Conservation (phyloP, 1,140 invertebrate species). For the Spodoptera litura region DNA sequence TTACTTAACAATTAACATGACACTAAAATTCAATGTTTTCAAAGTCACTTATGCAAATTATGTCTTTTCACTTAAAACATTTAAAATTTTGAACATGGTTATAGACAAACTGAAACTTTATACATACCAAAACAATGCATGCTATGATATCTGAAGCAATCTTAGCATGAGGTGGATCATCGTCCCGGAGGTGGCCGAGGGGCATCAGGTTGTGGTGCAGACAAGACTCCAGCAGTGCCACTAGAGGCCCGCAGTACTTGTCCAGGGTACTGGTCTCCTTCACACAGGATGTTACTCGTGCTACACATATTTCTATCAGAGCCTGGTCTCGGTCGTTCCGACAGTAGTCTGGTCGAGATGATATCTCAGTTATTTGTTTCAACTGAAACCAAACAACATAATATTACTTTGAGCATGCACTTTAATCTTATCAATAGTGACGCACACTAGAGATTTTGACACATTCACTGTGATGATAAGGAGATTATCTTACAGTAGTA, state of each 20-base stretch:
- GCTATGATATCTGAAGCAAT: slow-evolving; percentile 97
- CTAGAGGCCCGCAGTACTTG: slow-evolving; percentile 93
- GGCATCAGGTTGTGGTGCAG: slow-evolving; percentile 95
- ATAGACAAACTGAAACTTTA: too few relatives aligned
- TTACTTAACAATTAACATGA: too few relatives aligned
- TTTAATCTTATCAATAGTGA: slow-evolving; percentile 32
- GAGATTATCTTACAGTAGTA: slow-evolving; percentile 29
- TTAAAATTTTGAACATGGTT: too few relatives aligned
- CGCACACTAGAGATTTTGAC: slow-evolving; percentile 10
- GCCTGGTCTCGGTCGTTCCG: slow-evolving; percentile 96
- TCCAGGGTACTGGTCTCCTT: slow-evolving; percentile 96
- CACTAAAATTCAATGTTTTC: too few relatives aligned
- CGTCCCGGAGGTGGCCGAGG: slow-evolving; percentile 88
- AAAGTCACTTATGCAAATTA: too few relatives aligned
- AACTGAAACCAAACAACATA: slow-evolving; percentile 81
- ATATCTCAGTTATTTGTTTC: slow-evolving; percentile 92
- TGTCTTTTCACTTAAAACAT: too few relatives aligned
- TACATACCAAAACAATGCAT: slow-evolving; percentile 95
- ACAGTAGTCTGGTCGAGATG: slow-evolving; percentile 92
- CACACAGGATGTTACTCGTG: slow-evolving; percentile 94
- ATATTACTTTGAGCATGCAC: neutral
- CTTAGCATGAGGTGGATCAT: slow-evolving; percentile 97
- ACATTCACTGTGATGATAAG: slow-evolving; percentile 26
- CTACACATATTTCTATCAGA: slow-evolving; percentile 97
- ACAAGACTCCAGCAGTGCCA: slow-evolving; percentile 94